Conservation (phyloP, 2,888 invertebrate species). For the Conchocele bisecta region DNA sequence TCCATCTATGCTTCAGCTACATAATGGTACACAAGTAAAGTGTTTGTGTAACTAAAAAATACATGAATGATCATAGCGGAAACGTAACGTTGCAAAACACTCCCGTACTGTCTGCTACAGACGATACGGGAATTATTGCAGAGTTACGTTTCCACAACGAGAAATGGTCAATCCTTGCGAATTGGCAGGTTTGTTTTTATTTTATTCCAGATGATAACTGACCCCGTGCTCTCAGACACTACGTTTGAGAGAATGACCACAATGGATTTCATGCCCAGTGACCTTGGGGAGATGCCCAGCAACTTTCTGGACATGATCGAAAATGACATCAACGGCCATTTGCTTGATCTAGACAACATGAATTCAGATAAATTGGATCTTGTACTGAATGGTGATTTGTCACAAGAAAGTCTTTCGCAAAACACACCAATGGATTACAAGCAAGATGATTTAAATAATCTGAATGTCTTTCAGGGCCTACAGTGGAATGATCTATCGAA, state of each 20-base stretch:
- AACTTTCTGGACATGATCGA: slow-evolving; percentile 63
- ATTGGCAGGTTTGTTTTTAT: not conserved
- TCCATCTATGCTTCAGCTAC: no score
- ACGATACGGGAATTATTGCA: no score
- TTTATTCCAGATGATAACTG: not conserved
- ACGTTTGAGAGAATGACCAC: slow-evolving; percentile 42
- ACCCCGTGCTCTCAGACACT: not conserved
- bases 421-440: slow-evolving; percentile 24
- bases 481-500: slow-evolving; percentile 69
- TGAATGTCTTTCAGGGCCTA: slow-evolving; percentile 63
- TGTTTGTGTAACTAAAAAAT: no score
- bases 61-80: no score
- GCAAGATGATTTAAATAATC: slow-evolving; percentile 50
- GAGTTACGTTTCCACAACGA: not conserved
- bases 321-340: slow-evolving; percentile 50
- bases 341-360: slow-evolving; percentile 63
- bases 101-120: no score
- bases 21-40: no score
- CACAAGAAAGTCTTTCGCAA: slow-evolving; percentile 16
- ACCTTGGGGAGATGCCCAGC: slow-evolving; percentile 53
- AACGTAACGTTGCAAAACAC: no score
- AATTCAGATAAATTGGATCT: slow-evolving; percentile 62
- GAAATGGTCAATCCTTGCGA: not conserved
- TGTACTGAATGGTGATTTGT: slow-evolving; percentile 45
- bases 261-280: slow-evolving; percentile 60